phyloP scores from a whole-genome alignment of 37 sponge, comb jelly and placozoan species.

The Theonella swinhoei region DNA sequence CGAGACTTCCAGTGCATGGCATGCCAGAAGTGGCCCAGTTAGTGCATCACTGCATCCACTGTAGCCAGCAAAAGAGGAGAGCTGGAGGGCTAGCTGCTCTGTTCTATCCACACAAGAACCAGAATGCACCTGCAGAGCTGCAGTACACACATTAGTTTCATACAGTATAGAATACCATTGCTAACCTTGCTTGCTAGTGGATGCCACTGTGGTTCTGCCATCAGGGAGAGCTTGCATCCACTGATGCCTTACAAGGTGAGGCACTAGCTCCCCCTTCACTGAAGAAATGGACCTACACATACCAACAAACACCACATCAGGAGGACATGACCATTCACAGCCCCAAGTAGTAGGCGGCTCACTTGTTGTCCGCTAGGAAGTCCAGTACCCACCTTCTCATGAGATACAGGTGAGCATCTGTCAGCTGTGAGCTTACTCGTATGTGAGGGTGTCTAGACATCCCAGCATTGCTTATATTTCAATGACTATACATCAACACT shows the following conservation, averaged over 20 bases:
- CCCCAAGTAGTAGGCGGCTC: neutral
- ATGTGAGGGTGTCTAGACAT: conserved; percentile 70
- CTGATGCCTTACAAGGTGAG: conserved; percentile 72
- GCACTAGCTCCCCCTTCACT: conserved; percentile 77
- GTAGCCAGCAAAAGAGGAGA: conserved; percentile 52
- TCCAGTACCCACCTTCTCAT: conserved; percentile 80
- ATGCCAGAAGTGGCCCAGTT: conserved; percentile 14
- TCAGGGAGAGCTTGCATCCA: neutral
- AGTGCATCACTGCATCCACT: conserved; percentile 10
- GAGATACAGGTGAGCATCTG: conserved; percentile 89
- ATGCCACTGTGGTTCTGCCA: neutral
- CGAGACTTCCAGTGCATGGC: conserved; percentile 61
- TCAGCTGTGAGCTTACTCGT: conserved; percentile 51
- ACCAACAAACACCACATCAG: neutral
- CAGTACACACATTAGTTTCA: neutral
- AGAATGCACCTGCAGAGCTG: conserved; percentile 27
- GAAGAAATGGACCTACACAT: conserved; percentile 46
- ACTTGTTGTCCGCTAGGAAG: conserved; percentile 66
- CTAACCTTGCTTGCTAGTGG: neutral
- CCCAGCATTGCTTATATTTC: too few species aligned
- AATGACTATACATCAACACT: neutral
- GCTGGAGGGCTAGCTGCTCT: conserved; percentile 51
- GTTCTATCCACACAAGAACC: conserved; percentile 10
- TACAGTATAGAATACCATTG: neutral
- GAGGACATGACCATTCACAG: neutral